A percentile compares a stretch with the other conserved stretches of the same genome.
phyloP scores from a whole-genome alignment of 2,113 vertebrate species.

The Sprattus sprattus region DNA sequence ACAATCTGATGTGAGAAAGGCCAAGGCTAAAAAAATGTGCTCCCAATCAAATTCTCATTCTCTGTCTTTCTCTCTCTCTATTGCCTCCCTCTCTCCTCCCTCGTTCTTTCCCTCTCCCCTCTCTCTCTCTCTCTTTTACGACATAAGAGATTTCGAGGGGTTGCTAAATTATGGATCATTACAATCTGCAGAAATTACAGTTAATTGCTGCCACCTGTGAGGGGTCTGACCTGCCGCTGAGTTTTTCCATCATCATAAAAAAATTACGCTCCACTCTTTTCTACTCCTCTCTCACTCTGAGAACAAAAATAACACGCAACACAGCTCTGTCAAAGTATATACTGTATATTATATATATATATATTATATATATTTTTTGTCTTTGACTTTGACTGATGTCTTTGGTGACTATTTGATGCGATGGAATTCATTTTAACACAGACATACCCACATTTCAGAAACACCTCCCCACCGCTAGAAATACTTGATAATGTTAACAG shows the following conservation, averaged over 20 bases:
- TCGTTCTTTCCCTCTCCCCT: background rate
- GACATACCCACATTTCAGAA: background rate
- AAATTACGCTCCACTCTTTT: constrained; percentile 63
- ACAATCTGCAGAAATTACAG: constrained; percentile 78
- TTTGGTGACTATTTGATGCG: background rate
- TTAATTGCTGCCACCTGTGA: constrained; percentile 84
- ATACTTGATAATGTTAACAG: background rate
- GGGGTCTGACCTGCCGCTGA: constrained; percentile 77
- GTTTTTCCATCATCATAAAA: constrained; percentile 79
- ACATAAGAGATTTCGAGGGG: constrained; percentile 65
- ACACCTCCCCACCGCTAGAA: background rate
- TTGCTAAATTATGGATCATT: constrained; percentile 78
- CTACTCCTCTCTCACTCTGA: constrained; percentile 49
- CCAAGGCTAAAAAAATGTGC: constrained; percentile 62
- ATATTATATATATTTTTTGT: background rate
- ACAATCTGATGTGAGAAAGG: constrained; percentile 64
- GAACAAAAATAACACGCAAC: constrained; percentile 53
- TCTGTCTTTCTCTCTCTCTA: constrained; percentile 50
- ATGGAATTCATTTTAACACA: background rate
- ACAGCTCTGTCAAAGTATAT: constrained; percentile 41
- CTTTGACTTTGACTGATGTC: background rate
- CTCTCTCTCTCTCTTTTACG: constrained; percentile 56
- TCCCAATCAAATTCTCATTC: constrained; percentile 71
- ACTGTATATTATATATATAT: too few relatives aligned
- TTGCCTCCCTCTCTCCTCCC: background rate